These are phyloP conservation scores for Gracilinanus agilis DNA, from an alignment of 2,113 vertebrate species.

Conservation along the genomic window DNA sequence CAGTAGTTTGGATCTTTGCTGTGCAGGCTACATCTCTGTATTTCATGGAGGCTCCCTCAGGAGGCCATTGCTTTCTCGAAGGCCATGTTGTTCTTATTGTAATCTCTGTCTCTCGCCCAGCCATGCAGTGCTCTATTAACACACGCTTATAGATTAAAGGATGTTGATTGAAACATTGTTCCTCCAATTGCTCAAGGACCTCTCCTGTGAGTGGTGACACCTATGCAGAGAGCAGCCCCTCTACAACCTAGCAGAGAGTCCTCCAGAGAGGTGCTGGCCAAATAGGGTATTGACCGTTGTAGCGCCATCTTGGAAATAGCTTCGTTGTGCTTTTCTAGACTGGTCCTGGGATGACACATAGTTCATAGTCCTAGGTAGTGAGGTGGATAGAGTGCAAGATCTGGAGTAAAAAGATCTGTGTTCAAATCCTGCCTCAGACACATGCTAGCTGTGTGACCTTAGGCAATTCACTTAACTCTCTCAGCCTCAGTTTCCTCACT, in stretches of 20 bases:
- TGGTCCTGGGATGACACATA: not conserved
- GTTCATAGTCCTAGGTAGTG: not conserved
- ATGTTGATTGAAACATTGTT: not conserved
- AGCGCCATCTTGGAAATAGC: not conserved
- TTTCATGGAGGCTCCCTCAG: not conserved
- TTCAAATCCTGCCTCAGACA: not conserved
- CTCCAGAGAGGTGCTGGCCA: not conserved
- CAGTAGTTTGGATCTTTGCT: rapidly evolving
- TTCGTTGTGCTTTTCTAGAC: not conserved
- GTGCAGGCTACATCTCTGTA: not conserved
- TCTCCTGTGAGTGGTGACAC: not conserved
- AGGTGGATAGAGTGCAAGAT: not conserved
- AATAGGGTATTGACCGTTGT: not conserved
- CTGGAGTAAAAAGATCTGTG: not conserved
- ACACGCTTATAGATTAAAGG: not conserved
- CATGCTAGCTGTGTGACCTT: not conserved
- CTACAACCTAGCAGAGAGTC: not conserved
- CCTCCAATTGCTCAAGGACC: not conserved
- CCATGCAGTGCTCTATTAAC: not conserved
- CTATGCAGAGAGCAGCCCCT: not conserved
- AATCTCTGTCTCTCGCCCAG: not conserved
- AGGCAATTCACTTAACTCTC: not conserved
- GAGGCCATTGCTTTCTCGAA: not conserved
- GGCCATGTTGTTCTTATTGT: not conserved
- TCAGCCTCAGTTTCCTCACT: not conserved